Conservation (phyloP, 2,113 vertebrate genomes). For the Okapia johnstoni region DNA sequence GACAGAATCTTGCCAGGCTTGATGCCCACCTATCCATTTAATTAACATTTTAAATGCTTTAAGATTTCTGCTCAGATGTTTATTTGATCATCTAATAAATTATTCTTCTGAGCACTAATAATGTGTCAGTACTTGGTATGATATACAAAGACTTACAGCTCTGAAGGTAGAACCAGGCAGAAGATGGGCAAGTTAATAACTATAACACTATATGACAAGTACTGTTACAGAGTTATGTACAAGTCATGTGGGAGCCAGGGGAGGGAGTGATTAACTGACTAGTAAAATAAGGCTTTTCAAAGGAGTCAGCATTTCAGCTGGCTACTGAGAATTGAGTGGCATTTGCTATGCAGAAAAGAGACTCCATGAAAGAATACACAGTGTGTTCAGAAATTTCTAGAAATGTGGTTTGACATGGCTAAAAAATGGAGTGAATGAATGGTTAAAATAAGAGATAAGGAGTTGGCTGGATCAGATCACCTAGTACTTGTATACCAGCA, state of each 20-base stretch:
- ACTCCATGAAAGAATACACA: background rate
- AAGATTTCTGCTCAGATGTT: background rate
- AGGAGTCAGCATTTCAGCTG: background rate
- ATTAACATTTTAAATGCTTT: conserved; percentile 11
- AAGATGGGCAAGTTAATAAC: background rate
- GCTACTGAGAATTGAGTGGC: background rate
- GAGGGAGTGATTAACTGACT: background rate
- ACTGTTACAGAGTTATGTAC: background rate
- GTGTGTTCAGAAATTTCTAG: background rate
- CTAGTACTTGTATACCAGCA: background rate
- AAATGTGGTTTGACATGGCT: background rate
- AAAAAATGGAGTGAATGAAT: background rate
- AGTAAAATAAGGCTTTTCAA: background rate
- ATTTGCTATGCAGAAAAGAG: background rate
- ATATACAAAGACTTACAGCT: background rate
- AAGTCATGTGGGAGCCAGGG: background rate
- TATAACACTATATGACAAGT: background rate
- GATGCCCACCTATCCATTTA: background rate
- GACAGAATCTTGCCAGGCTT: background rate
- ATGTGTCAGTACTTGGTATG: background rate
- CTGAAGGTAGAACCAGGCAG: background rate
- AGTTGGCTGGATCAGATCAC: background rate
- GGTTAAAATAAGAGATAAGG: background rate
- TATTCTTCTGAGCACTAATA: background rate
- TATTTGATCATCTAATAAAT: background rate